phyloP scores from a whole-genome alignment of 1,140 invertebrate genomes.

The Tribolium madens region DNA sequence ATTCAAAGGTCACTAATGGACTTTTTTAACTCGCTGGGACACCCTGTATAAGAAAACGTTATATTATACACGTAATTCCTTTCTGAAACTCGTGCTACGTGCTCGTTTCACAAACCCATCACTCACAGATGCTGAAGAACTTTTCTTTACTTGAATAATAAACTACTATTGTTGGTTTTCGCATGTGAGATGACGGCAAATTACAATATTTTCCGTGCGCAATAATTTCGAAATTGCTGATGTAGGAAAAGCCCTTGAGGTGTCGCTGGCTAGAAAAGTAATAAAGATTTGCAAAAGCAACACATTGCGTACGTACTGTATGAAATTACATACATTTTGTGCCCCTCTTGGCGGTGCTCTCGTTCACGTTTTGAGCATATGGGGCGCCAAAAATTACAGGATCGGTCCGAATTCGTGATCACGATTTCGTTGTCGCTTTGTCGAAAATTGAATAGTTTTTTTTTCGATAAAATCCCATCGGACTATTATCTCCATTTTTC shows the following conservation, averaged over 20 bases:
- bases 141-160: no score
- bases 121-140: no score
- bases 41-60: no score
- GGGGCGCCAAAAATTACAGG: conserved; percentile 47
- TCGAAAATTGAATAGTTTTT: conserved; percentile 1
- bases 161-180: no score
- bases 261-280: neutral
- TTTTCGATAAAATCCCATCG: conserved; percentile 21
- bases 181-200: no score
- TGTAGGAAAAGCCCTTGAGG: neutral
- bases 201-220: no score
- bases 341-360: conserved; percentile 5
- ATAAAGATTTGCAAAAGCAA: conserved; percentile 4
- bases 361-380: conserved; percentile 2
- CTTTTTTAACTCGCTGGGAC: no score
- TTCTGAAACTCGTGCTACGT: no score
- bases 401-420: conserved; percentile 42
- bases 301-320: conserved; percentile 37
- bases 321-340: conserved; percentile 8
- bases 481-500: conserved; percentile 2
- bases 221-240: no score
- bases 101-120: no score
- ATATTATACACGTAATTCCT: no score
- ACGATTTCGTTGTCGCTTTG: conserved; percentile 31
- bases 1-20: no score